Base-by-base conservation (phyloP, 1,140 invertebrate genomes). In the Meloidogyne chitwoodi region DNA sequence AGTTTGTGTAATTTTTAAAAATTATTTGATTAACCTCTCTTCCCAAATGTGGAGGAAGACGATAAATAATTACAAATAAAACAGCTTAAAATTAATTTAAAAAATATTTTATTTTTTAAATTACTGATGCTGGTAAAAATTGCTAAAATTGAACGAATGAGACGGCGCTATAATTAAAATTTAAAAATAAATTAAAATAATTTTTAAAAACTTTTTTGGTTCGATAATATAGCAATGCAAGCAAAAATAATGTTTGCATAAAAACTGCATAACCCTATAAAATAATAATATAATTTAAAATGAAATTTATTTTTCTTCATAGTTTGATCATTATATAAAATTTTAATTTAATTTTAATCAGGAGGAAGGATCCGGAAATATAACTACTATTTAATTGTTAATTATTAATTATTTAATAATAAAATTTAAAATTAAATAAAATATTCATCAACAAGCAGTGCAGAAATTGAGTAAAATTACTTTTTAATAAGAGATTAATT, bases 221-320 rank as follows among this genome's bases (percentile, higher is more conserved):
- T 61, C 85, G 71, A 68, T 86, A 85, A 62, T 76, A 80, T 19
- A 86, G 66, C 31, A 85, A 68, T 1, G 77, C 76, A 61, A 81
- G 24, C 2, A 85, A 56, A 68, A 86, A 85, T 26, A 80, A 80
- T 5, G 73, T 65, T 66, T 85, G 84, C 84, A 85, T 86, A 26
- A 80, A 69, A 26, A 83, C 77, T 16, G 84, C 84, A 73, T 85
- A 85, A 12, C 77, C 66, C 63, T 72, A n/a, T 11, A 12, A 72
- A 62, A n/a, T 10, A 72, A 44, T 44, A 31, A 8, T 11, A 1
- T 22, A 26, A 8, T 61, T 61, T 71, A n/a, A 29, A 29, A 68
- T n/a, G n/a, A n/a, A n/a, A n/a, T n/a, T n/a, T n/a, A n/a, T n/a
- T n/a, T n/a, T n/a, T n/a, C n/a, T n/a, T n/a, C n/a, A n/a, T n/a